Evolutionary conservation across 2,113 vertebrate species (phyloP).

Genomic region (Oostethus manadensis): DNA sequence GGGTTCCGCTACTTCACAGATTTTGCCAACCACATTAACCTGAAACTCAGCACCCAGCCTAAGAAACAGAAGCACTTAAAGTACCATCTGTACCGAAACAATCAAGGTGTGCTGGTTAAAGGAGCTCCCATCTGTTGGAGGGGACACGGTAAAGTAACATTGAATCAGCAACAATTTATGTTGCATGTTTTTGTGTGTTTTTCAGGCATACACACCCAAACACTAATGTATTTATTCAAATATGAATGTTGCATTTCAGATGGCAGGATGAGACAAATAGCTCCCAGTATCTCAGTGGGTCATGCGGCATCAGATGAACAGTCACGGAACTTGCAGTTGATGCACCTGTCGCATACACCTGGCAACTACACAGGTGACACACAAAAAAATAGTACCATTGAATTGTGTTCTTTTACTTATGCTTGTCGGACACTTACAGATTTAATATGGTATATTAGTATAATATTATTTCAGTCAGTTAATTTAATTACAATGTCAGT

Average conservation of each 20-base stretch:
- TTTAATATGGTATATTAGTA: no score
- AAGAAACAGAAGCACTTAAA: slow-evolving; percentile 99
- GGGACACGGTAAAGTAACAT: slow-evolving; percentile 78
- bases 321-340: slow-evolving; percentile 21
- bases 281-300: slow-evolving; percentile 42
- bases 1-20: slow-evolving; percentile 98
- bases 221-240: not conserved
- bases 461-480: no score
- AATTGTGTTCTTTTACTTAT: not conserved
- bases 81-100: slow-evolving; percentile 84
- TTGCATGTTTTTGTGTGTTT: not conserved
- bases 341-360: slow-evolving; percentile 43
- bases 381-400: not conserved
- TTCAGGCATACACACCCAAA: not conserved
- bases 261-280: slow-evolving; percentile 70
- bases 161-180: not conserved
- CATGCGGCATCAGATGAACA: slow-evolving; percentile 56
- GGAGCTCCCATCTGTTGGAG: slow-evolving; percentile 92
- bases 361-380: slow-evolving; percentile 40
- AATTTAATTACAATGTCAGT: no score
- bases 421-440: no score
- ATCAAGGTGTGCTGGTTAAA: slow-evolving; percentile 83
- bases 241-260: slow-evolving; percentile 51
- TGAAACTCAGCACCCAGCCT: slow-evolving; percentile 92
- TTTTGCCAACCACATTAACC: slow-evolving; percentile 96